Evolutionary conservation across 2,888 invertebrate species (phyloP), one percentile per base, ranked within the genome.

Genomic region (Xestia ashworthii): DNA sequence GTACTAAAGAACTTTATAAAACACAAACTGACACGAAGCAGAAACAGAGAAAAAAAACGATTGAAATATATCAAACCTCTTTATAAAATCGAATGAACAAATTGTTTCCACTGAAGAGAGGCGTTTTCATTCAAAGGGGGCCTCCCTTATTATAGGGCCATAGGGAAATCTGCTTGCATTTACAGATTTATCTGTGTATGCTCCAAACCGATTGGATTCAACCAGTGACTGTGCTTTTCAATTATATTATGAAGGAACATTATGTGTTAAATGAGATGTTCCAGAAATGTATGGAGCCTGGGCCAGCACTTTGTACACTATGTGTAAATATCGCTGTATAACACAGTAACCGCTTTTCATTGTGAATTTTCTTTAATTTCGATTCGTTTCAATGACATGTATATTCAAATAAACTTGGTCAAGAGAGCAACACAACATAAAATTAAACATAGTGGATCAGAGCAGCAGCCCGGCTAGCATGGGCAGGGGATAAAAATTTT

Each of bases 141-240:
- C 73, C 32, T 32, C 32, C 77, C 85, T 71, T 81, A 81, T 86
- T 87, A 91, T 89, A 72, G 81, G 78, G 72, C 92, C 81, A 25
- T n/a, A 5, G 92, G 93, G 93, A 92, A 92, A 92, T 93, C 91
- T 91, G 82, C 88, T 16, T 84, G 87, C 90, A 88, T 86, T 62
- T 74, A 71, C 86, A 77, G 87, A 91, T 90, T 90, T 92, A 89
- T 89, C 78, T 81, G 64, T 48, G 44, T 50, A 41, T 32, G 55
- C 66, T 67, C 53, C n/a, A 71, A 76, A 73, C 76, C 62, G 38
- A 82, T 87, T 83, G 81, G 38, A 78, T 68, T 79, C 68, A 25
- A 70, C 62, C 66, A 64, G 70, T 64, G 48, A 62, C 32, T 77
- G 62, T 72, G 64, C 12, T 55, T 70, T 76, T 78, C 71, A 87